phyloP scores from a whole-genome alignment of 2,797 vertebrate species.

The Pogonophryne albipinna region DNA sequence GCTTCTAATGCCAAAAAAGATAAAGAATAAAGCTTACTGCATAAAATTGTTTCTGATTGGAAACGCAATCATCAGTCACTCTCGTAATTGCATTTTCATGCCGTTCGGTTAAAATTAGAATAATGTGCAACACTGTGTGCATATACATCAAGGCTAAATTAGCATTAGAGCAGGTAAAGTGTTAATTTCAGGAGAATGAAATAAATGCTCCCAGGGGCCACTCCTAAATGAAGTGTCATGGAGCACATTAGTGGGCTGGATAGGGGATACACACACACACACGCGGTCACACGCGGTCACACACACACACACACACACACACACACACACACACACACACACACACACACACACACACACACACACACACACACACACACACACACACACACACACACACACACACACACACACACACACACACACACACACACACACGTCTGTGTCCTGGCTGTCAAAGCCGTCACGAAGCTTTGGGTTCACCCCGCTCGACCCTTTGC shows the following conservation, averaged over 20 bases:
- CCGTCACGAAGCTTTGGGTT: constrained; percentile 53
- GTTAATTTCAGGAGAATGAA: constrained; percentile 66
- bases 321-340: neutral
- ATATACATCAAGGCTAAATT: constrained; percentile 53
- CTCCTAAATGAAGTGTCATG: constrained; percentile 48
- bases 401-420: neutral
- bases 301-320: neutral
- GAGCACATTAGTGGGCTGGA: constrained; percentile 42
- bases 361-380: neutral
- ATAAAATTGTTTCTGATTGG: constrained; percentile 44
- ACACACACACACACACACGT: neutral
- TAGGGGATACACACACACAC: neutral
- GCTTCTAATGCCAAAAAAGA: constrained; percentile 17
- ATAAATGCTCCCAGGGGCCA: constrained; percentile 56
- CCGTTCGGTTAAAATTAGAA: constrained; percentile 39
- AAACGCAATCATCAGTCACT: constrained; percentile 40
- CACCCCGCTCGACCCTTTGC: constrained; percentile 38
- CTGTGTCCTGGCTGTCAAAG: constrained; percentile 36
- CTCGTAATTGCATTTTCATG: constrained; percentile 44
- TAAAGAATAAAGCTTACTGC: constrained; percentile 6
- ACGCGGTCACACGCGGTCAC: no score
- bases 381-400: neutral
- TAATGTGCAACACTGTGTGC: constrained; percentile 28
- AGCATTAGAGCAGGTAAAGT: constrained; percentile 52
- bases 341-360: no score